Base-by-base conservation (phyloP, 2,113 vertebrate genomes). In the Agapornis roseicollis region DNA sequence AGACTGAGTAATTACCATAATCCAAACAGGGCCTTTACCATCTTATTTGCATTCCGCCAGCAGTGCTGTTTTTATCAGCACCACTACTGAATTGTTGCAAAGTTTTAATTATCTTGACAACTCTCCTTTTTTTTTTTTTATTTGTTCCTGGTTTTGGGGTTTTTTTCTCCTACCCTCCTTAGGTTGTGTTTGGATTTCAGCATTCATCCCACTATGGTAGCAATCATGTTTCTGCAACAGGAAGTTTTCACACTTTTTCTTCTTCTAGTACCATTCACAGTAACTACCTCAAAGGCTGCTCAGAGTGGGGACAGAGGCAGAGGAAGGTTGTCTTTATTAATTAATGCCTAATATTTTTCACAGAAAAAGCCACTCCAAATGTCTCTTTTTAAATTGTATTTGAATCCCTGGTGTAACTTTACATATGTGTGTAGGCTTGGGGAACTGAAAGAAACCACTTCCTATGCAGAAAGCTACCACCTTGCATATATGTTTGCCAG, bases 1-100 rank as follows among this genome's bases (percentile, higher is more conserved):
- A 98, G 97, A 98, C 96, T 97, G 96, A 96, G 97, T 97, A 98
- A 98, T 98, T 98, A 97, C 97, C 95, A 97, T 96, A 97, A 97
- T 97, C 98, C 98, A 98, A 98, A 97, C 97, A 97, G 96, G 77
- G 95, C 95, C 96, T 96, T 96, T 97, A 95, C 91, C 95, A 96
- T 95, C 95, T 81, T 94, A 97, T 96, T 97, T 97, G 94, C 96
- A 96, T 97, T 95, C 58, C 96, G 97, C 98, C 97, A 98, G 97
- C 89, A 97, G 79, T 95, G 88, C 97, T 95, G 89, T 94, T 97
- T 97, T 97, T 97, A 97, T 97, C 96, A 96, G 96, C 94, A 88
- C 95, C 81, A 86, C 88, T 89, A 78, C 95, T 65, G 82, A 95
- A 96, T 96, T 95, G 88, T 94, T 96, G 88, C 65, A 88, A 96